These are phyloP conservation scores for Leptothorax acervorum DNA, from an alignment of 2,888 invertebrate genomes.

Conservation along the genomic window DNA sequence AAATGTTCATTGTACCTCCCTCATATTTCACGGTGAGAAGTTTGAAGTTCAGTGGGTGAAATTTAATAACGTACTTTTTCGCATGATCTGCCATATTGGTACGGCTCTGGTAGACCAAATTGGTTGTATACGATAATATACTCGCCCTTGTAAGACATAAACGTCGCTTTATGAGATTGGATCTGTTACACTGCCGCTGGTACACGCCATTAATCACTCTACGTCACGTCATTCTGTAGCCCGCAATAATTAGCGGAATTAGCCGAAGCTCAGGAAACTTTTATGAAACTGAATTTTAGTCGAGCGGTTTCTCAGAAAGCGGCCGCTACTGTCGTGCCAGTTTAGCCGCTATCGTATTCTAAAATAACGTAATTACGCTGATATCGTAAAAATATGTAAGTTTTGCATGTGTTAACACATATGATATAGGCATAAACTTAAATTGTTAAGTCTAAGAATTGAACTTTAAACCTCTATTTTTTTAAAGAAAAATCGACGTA, in stretches of 20 bases:
- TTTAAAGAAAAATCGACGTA: neutral
- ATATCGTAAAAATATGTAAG: neutral
- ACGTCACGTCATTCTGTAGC: slow-evolving; percentile 41
- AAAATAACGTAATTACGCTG: slow-evolving; percentile 1
- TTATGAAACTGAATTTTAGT: slow-evolving; percentile 27
- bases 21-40: neutral
- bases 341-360: neutral
- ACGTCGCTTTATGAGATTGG: slow-evolving; percentile 43
- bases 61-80: slow-evolving; percentile 23
- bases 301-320: neutral
- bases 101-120: slow-evolving; percentile 14
- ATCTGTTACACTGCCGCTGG: slow-evolving; percentile 8
- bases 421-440: neutral
- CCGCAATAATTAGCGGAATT: slow-evolving; percentile 37
- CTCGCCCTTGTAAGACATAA: slow-evolving; percentile 32
- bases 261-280: slow-evolving; percentile 31
- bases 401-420: neutral
- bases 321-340: neutral
- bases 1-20: neutral
- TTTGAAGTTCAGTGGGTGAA: neutral
- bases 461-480: neutral
- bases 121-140: neutral
- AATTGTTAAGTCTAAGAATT: neutral
- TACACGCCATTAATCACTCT: slow-evolving; percentile 48
- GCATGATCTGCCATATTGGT: neutral